Percentiles rank a stretch among this genome's conserved stretches.
phyloP scores from a whole-genome alignment of 2,113 vertebrate genomes.

The Larimichthys crocea region DNA sequence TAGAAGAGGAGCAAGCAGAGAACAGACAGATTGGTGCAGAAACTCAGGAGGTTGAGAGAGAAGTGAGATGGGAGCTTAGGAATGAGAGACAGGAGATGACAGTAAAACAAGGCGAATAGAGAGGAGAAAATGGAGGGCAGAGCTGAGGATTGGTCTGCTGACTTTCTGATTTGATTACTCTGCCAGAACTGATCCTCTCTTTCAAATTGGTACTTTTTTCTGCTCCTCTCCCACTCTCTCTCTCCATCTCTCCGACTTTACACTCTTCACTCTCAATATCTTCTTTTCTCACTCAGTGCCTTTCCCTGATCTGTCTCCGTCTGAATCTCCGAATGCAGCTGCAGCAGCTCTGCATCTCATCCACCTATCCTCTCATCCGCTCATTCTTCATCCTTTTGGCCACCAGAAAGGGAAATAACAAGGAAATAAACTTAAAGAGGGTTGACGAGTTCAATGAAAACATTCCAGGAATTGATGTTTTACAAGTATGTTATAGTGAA shows the following conservation, averaged over 20 bases:
- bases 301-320: conserved; percentile 3
- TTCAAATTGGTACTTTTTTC: conserved; percentile 64
- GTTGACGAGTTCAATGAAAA: background rate
- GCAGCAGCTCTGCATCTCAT: conserved; percentile 22
- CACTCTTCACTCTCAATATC: conserved; percentile 25
- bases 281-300: conserved; percentile 29
- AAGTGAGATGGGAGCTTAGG: conserved; percentile 49
- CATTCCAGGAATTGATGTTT: background rate
- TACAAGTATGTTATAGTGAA: background rate
- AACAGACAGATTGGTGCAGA: conserved; percentile 31
- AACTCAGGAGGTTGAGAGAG: conserved; percentile 46
- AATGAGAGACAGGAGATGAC: conserved; percentile 63
- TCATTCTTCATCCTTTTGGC: background rate
- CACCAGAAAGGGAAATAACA: conserved; percentile 10
- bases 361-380: background rate
- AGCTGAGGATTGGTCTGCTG: conserved; percentile 65
- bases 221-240: conserved; percentile 38
- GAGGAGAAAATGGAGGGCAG: conserved; percentile 56
- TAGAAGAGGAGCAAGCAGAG: conserved; percentile 28
- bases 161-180: conserved; percentile 79
- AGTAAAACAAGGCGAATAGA: conserved; percentile 54
- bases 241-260: conserved; percentile 40
- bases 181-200: conserved; percentile 74
- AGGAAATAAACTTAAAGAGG: conserved; percentile 6
- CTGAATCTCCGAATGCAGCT: conserved; percentile 24